Evolutionary conservation across 2,113 vertebrate genomes (phyloP).

Genomic region (Dicaeum eximium): DNA sequence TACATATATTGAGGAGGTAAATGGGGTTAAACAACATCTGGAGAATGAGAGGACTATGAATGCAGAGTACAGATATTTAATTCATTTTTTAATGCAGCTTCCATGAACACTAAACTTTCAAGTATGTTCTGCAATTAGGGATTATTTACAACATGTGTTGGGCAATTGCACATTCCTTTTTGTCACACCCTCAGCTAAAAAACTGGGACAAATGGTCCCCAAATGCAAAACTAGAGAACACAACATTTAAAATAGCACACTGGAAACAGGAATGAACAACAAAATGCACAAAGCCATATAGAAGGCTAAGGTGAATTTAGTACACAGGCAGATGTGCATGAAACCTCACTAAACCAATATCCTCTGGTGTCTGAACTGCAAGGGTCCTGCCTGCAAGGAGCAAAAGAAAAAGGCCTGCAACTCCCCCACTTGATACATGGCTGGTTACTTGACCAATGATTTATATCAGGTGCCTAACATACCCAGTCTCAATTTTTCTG

Average conservation of each 20-base stretch:
- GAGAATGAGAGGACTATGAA: not conserved
- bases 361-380: not conserved
- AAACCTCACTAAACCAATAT: not conserved
- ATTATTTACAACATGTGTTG: not conserved
- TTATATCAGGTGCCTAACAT: slow-evolving; percentile 53
- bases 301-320: not conserved
- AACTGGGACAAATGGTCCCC: not conserved
- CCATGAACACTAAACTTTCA: not conserved
- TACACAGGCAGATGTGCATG: not conserved
- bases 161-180: slow-evolving; percentile 7
- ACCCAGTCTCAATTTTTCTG: slow-evolving; percentile 64
- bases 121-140: not conserved
- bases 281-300: not conserved
- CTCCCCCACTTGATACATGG: slow-evolving; percentile 37
- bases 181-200: not conserved
- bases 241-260: not conserved
- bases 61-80: not conserved
- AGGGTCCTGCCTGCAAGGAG: not conserved
- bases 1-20: not conserved
- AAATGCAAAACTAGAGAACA: slow-evolving; percentile 3
- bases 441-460: slow-evolving; percentile 59
- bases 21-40: not conserved
- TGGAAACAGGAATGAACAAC: not conserved
- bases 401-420: not conserved
- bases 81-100: not conserved